Evolutionary conservation across 1,140 invertebrate genomes (phyloP), one percentile per base, ranked within the genome.

Genomic region (Drusus annulatus): DNA sequence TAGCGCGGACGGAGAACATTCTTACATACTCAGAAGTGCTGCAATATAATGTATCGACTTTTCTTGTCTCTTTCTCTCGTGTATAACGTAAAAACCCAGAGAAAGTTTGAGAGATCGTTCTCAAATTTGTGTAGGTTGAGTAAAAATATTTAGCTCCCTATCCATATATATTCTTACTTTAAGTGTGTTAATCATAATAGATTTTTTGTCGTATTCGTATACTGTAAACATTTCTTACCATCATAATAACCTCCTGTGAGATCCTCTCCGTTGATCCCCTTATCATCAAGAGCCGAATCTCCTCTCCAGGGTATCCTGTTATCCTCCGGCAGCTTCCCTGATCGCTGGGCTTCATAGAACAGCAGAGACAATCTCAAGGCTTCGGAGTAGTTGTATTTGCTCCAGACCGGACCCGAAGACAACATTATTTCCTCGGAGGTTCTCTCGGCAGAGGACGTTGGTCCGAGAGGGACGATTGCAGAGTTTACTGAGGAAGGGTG

Each of bases 181-280:
- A n/a, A n/a, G n/a, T n/a, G n/a, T n/a, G n/a, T n/a, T n/a, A n/a
- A n/a, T n/a, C n/a, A n/a, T n/a, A n/a, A n/a, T n/a, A n/a, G n/a
- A n/a, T n/a, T n/a, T n/a, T n/a, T n/a, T n/a, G n/a, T n/a, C n/a
- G n/a, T n/a, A n/a, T n/a, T n/a, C n/a, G n/a, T n/a, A n/a, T n/a
- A n/a, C n/a, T n/a, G n/a, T n/a, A n/a, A 45, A 10, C 10, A 45
- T 45, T 45, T 45, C 85, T 86, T 86, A 93, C 93, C 92, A 83
- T 94, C 93, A 84, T 93, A 94, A 86, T 93, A 94, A 62, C 93
- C 93, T 58, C 93, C 93, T 15, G 89, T 91, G 10, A 94, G 85
- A 84, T 93, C 93, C 84, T 92, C 90, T 3, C 91, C 91, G 45
- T 90, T 87, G 5, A 86, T 82, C 5, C 90, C 90, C 25, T 86